Evolutionary conservation across 2,113 vertebrate species (phyloP), one percentile per base, ranked within the genome.

Genomic region (Thamnaconus septentrionalis): DNA sequence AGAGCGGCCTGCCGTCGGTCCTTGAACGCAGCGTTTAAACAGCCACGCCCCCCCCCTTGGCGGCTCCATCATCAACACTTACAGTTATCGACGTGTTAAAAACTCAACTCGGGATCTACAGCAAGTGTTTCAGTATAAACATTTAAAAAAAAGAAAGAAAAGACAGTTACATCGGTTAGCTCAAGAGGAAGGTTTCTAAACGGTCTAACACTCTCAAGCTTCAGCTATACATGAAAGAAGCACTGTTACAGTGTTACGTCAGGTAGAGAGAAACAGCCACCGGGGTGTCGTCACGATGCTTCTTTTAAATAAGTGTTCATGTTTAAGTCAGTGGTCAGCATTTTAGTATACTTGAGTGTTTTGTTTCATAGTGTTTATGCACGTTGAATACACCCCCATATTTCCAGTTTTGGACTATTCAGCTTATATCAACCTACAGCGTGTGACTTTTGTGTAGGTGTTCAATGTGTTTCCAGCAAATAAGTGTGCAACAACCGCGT

Each of bases 111-210:
- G 39, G 50, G 58, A 51, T 76, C 78, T 70, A 77, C 66, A 53
- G 43, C 66, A 71, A 67, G 71, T 72, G 61, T 82, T 85, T 83
- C 57, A 83, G 76, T 89, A 88, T 79, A 89, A 88, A 88, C 71
- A 77, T 76, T 68, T 52, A 59, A 58, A 86, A 87, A 79, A 78
- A 54, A 79, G 12, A 72, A 72, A 59, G 56, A 86, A 87, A 79
- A 78, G 56, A 80, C 40, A 72, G 70, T 61, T 64, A 87, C 58
- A 69, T 70, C 56, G 71, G 79, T 84, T 76, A 82, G 75, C 69
- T 75, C 64, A 62, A 76, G 74, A 86, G 80, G 83, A 76, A 83
- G 61, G 61, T 69, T 76, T 75, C 76, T 84, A 82, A 45, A 61
- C 65, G 46, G 69, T 77, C 73, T 81, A 78, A 75, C 55, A 46